Conservation (phyloP, 2,888 invertebrate genomes). For the Xylota segnis region DNA sequence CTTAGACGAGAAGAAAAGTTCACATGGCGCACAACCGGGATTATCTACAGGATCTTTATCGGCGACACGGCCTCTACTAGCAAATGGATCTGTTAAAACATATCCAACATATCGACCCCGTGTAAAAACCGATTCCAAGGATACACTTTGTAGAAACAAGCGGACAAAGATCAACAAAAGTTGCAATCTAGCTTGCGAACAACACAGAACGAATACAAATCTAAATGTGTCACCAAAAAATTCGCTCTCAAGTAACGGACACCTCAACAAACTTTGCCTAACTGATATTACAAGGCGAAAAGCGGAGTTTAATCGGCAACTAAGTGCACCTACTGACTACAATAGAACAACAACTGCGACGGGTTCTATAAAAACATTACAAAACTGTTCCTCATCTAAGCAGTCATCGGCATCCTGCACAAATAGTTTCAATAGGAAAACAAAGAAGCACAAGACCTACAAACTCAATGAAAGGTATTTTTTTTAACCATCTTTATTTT, state of each 20-base stretch:
- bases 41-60: constrained; percentile 80
- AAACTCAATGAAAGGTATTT: constrained; percentile 84
- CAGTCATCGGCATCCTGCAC: constrained; percentile 84
- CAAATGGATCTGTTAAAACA: constrained; percentile 83
- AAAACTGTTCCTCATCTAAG: constrained; percentile 81
- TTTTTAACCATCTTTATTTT: constrained; percentile 2
- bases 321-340: constrained; percentile 84
- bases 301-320: constrained; percentile 84
- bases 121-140: constrained; percentile 83
- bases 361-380: constrained; percentile 79
- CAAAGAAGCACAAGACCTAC: constrained; percentile 82
- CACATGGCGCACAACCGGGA: constrained; percentile 74
- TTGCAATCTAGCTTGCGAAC: constrained; percentile 82
- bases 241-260: constrained; percentile 83
- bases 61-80: constrained; percentile 78
- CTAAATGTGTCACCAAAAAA: constrained; percentile 81
- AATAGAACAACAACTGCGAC: constrained; percentile 76
- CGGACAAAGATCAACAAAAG: constrained; percentile 83
- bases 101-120: constrained; percentile 83
- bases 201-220: constrained; percentile 80
- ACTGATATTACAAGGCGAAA: constrained; percentile 83
- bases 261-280: constrained; percentile 83
- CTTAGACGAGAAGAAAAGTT: constrained; percentile 83
- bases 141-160: constrained; percentile 78
- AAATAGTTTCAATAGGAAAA: constrained; percentile 84